Evolutionary conservation across 2,888 invertebrate species (phyloP).

Genomic region (Calameuta filiformis): DNA sequence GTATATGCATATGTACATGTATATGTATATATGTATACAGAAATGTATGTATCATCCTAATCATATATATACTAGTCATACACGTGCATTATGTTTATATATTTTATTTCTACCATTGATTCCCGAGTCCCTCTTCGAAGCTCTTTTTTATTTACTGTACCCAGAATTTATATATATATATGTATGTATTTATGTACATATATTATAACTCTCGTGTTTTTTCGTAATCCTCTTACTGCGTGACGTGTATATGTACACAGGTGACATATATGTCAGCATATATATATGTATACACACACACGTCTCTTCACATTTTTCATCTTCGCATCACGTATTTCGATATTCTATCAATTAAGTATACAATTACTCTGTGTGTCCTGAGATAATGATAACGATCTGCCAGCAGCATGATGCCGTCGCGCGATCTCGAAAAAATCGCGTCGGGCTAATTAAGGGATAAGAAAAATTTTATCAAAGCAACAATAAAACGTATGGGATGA

Average conservation of each 20-base stretch:
- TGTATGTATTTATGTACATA: background rate
- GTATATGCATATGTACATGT: constrained; percentile 29
- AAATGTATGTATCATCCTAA: background rate
- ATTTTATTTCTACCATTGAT: background rate
- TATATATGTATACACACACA: background rate
- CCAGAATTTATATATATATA: background rate
- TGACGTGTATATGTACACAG: background rate
- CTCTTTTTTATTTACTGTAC: background rate
- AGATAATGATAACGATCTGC: constrained; percentile 1
- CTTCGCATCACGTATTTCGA: background rate
- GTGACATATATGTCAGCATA: background rate
- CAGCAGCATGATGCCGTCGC: constrained; percentile 8
- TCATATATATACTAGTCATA: background rate
- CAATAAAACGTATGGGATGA: background rate
- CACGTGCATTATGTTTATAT: constrained; percentile 9
- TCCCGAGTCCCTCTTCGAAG: background rate
- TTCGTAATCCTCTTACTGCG: background rate
- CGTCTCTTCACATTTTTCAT: background rate
- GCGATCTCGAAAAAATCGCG: background rate
- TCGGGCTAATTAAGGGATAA: background rate
- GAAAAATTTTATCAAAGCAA: background rate
- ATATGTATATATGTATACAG: constrained; percentile 8
- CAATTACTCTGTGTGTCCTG: background rate
- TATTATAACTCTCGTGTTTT: background rate
- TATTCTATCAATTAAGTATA: constrained; percentile 1